Percentiles rank a stretch among this genome's conserved stretches.
These are phyloP conservation scores for Simalia tracyae DNA, from an alignment of 2,797 vertebrate species.

Conservation along the genomic window DNA sequence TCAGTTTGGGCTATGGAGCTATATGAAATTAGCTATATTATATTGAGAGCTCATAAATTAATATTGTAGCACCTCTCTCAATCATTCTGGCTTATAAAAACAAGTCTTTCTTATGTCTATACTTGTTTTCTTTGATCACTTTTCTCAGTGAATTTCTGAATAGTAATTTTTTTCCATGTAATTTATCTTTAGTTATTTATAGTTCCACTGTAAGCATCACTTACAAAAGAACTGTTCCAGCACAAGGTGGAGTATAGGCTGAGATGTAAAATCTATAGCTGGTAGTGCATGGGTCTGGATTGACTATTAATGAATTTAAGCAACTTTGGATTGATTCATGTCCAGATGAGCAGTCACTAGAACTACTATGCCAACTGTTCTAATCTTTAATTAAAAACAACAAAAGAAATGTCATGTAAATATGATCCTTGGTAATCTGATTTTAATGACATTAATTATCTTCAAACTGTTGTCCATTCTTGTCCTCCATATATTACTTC, in stretches of 20 bases:
- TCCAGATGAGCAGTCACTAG: neutral
- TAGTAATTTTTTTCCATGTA: neutral
- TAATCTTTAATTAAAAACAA: neutral
- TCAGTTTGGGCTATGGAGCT: conserved; percentile 39
- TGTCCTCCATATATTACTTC: neutral
- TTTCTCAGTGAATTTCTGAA: neutral
- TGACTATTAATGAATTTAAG: neutral
- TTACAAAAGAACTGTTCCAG: neutral
- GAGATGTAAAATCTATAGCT: neutral
- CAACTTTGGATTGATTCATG: neutral
- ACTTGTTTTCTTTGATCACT: neutral
- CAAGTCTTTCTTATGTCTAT: neutral
- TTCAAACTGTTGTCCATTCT: neutral
- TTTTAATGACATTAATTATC: neutral
- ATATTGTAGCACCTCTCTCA: conserved; percentile 53
- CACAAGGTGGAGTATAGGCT: neutral
- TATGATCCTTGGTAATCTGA: neutral
- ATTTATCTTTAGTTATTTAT: neutral
- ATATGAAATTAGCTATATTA: conserved; percentile 34
- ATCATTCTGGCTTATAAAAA: conserved; percentile 44
- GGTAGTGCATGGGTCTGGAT: neutral
- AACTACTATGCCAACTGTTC: neutral
- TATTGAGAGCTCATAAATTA: conserved; percentile 46
- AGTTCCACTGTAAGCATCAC: conserved; percentile 5
- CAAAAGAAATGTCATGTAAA: neutral